Base-by-base conservation (phyloP, 1,140 invertebrate genomes). In the Formica exsecta region DNA sequence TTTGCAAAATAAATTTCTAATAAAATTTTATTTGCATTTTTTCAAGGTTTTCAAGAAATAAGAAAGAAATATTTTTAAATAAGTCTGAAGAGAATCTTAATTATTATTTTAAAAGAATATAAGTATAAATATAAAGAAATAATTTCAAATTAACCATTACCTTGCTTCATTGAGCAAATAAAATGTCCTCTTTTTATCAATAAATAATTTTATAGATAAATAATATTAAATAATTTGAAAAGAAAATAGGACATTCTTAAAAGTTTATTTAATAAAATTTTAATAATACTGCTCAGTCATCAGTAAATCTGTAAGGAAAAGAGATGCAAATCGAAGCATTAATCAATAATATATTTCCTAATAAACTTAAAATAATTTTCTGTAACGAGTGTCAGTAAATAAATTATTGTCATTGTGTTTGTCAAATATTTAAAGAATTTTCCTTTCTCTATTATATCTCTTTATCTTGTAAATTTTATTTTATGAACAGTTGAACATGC, bases 221-320 rank as follows among this genome's bases (percentile, higher is more conserved):
- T 57, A 68, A 80, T 41, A 19, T 57, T 32, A 80, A 80, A 70
- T 29, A 54, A 57, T 68, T 68, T 61, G n/a, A 8, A 68, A 32
- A 75, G 8, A 65, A 51, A 19, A 44, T 48, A 74, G 66, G 22
- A 62, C 19, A 70, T 80, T 22, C 22, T 57, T 80, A 68, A 75
- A 48, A 75, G 16, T 36, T 76, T n/a, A 75, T 76, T 75, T 38
- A 84, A 76, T 41, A 48, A 64, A 76, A 84, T 48, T 32, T 75
- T 48, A 84, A 61, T 62, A 61, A 74, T 38, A 77, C 22, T 29
- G 44, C 32, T 66, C 32, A 85, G 44, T 77, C 70, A 76, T 77
- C 73, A 76, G 36, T 22, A 64, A 32, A 85, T 77, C 73, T 85
- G 61, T 9, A 85, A 77, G 57, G 70, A 77, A 85, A 85, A 85